A percentile compares a stretch with the other conserved stretches of the same genome.
phyloP scores from a whole-genome alignment of 1,140 invertebrate species.

The Phenacoccus solenopsis region DNA sequence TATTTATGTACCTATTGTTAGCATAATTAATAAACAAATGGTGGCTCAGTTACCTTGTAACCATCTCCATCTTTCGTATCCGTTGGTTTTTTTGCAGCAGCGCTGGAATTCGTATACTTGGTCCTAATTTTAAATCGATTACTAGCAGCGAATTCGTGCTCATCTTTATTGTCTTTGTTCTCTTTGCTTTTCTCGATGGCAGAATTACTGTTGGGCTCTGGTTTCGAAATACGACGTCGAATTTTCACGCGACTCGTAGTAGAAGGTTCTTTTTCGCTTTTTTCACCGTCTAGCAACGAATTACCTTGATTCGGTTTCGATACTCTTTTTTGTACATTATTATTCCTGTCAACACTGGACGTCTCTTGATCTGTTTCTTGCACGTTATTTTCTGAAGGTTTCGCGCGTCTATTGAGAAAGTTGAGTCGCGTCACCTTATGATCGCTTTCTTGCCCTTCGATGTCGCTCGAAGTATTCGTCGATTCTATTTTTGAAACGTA shows the following conservation, averaged over 20 bases:
- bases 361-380: neutral
- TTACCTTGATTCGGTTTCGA: slow-evolving; percentile 7
- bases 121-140: neutral
- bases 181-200: neutral
- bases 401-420: neutral
- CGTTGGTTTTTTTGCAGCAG: neutral
- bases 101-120: neutral
- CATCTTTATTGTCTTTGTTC: neutral
- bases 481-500: neutral
- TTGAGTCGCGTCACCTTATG: neutral
- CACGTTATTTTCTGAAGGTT: neutral
- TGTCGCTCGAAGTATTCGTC: neutral
- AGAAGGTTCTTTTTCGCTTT: neutral
- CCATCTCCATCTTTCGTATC: neutral
- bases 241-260: neutral
- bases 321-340: neutral
- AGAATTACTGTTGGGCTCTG: neutral
- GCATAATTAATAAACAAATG: too few relatives aligned
- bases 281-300: neutral
- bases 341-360: neutral
- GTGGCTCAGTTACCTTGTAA: slow-evolving; percentile 7
- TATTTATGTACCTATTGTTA: too few relatives aligned
- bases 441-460: neutral
- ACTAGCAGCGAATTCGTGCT: neutral
- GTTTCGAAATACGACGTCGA: neutral